Conservation (phyloP, 2,797 vertebrate species). For the Ctenopoma multispine region DNA sequence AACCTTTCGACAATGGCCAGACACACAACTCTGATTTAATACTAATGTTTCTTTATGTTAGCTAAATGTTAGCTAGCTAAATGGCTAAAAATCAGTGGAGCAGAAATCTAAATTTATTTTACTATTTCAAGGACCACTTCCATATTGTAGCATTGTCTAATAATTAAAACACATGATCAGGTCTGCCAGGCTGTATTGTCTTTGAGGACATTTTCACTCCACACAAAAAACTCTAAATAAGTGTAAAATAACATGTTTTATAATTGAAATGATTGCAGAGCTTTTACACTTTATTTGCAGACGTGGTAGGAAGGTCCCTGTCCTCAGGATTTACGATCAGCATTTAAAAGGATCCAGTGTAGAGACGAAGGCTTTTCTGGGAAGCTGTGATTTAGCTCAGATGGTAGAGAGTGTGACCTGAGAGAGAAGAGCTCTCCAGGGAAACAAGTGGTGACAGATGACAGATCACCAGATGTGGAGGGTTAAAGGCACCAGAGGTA, state of each 20-base stretch:
- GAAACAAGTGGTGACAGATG: conserved; percentile 39
- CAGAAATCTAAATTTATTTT: no score
- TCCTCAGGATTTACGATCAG: conserved; percentile 46
- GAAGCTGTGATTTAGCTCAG: conserved; percentile 74
- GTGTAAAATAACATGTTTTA: conserved; percentile 6
- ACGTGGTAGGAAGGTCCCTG: conserved; percentile 8
- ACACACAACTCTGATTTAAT: no score
- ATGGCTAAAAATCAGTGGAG: no score
- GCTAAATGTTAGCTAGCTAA: no score
- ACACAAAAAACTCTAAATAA: neutral
- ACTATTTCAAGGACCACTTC: no score
- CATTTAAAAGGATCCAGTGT: conserved; percentile 45
- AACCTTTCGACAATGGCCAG: no score
- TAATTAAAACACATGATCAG: no score
- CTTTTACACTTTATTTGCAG: neutral
- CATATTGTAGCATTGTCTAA: no score
- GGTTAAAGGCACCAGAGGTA: conserved; percentile 35
- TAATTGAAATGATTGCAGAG: no score
- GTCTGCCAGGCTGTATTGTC: no score
- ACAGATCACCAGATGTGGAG: conserved; percentile 37
- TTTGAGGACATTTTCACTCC: no score
- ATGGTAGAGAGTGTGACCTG: conserved; percentile 70
- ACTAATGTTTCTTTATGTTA: no score
- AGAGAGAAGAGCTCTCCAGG: conserved; percentile 33
- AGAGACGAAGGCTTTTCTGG: conserved; percentile 58